Evolutionary conservation across 37 sponge, comb jelly and placozoan species (phyloP), one percentile per base, ranked within the genome.

Genomic region (Hormiphora californensis): DNA sequence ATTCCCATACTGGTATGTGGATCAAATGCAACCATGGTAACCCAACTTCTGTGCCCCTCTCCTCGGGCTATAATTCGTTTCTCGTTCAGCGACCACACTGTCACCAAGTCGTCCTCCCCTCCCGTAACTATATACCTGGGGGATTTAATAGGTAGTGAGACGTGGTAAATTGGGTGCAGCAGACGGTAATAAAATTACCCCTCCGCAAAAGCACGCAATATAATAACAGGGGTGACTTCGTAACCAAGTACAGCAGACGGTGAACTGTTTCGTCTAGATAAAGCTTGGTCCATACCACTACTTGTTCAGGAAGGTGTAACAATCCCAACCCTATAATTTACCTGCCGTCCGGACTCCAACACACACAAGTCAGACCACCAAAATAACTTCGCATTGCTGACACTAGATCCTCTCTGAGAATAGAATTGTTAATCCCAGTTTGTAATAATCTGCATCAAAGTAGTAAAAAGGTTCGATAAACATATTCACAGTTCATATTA

Each of bases 301-400:
- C n/a, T n/a, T n/a, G n/a, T n/a, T n/a, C n/a, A n/a, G n/a, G n/a
- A n/a, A n/a, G n/a, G n/a, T n/a, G n/a, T n/a, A n/a, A n/a, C n/a
- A n/a, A n/a, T n/a, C n/a, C n/a, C n/a, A n/a, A n/a, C 53, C 12
- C 25, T 23, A 9, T 21, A 59, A 7, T 27, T 37, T 89, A 93
- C 87, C 89, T 90, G 19, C 95, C 93, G 54, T 97, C 99, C 0
- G 95, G 94, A 55, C 99, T 97, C 99, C 99, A 97, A 40, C 93
- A 92, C 11, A 97, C 94, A 57, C 95, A 97, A 25, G 92, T 86
- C 0, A 97, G 53, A 0, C 93, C 94, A 27, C 99, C 99, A 54
- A 91, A 97, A 53, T 94, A 93, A 89, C 95, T 97, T 25, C 92
- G 67, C 92, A 93, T 94, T 17, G 90, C 87, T n/a, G 93, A 91